Conservation (phyloP, 2,797 vertebrate species). For the Peromyscus nudipes region DNA sequence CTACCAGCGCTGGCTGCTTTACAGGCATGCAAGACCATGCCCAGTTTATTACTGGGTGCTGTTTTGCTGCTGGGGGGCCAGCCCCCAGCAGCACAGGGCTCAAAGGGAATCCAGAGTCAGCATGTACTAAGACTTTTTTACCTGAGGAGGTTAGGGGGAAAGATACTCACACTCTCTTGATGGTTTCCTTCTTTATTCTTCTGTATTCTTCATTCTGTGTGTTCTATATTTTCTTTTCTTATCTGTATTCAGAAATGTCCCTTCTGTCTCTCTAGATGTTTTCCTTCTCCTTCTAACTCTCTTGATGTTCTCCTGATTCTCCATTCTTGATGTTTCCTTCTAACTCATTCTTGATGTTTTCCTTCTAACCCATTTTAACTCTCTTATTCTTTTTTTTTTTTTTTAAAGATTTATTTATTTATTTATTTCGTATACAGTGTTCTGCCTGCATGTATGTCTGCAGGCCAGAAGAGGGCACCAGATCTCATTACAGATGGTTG, state of each 20-base stretch:
- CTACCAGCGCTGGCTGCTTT: neutral
- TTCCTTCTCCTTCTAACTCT: neutral
- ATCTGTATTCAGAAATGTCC: neutral
- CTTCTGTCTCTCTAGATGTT: neutral
- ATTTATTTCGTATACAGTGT: no score
- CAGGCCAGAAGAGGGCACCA: no score
- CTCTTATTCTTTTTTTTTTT: no score
- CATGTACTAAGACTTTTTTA: neutral
- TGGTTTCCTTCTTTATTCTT: neutral
- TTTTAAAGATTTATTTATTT: no score
- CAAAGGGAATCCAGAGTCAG: neutral
- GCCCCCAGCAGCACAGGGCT: neutral
- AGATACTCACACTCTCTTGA: neutral
- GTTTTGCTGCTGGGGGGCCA: no score
- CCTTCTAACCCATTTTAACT: no score
- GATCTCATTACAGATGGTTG: no score
- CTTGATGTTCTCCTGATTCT: neutral
- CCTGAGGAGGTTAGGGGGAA: neutral
- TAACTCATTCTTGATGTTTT: neutral
- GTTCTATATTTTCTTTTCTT: neutral
- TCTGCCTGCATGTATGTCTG: no score
- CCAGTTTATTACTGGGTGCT: neutral
- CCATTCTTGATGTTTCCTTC: neutral
- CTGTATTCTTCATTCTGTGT: neutral
- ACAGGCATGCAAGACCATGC: neutral